Conservation (phyloP, 2,797 vertebrate genomes). For the Rhinophrynus dorsalis region DNA sequence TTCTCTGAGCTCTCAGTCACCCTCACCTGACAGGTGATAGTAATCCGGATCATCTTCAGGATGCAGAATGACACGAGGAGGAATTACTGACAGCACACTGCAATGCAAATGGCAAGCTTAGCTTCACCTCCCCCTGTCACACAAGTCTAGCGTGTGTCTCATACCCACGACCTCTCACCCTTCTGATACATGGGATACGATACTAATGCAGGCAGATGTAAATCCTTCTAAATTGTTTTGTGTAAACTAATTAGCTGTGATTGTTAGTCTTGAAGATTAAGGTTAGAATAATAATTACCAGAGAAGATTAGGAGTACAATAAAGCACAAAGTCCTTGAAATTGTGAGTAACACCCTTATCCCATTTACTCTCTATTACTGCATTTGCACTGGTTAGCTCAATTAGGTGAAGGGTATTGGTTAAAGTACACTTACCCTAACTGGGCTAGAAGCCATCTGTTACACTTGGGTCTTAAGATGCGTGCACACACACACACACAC, state of each 20-base stretch:
- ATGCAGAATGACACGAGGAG: conserved; percentile 33
- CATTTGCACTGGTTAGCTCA: too few species aligned
- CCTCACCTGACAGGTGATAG: conserved; percentile 46
- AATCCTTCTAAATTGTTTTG: background rate
- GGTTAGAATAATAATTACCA: background rate
- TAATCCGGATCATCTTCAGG: conserved; percentile 37
- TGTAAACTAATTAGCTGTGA: background rate
- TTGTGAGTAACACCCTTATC: too few species aligned
- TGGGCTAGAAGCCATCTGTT: too few species aligned
- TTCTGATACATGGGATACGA: background rate
- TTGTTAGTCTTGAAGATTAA: background rate
- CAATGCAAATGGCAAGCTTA: conserved; percentile 23
- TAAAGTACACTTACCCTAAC: too few species aligned
- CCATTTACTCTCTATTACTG: too few species aligned
- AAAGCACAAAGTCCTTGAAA: background rate
- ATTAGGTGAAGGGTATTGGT: too few species aligned
- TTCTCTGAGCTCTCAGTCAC: conserved; percentile 49
- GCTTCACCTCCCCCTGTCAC: background rate
- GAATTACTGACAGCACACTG: conserved; percentile 32
- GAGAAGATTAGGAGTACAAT: background rate
- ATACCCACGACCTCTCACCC: background rate
- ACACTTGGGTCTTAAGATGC: too few species aligned
- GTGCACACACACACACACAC: too few species aligned
- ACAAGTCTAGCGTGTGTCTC: background rate
- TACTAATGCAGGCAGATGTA: background rate